Base-by-base conservation (phyloP, 1,140 invertebrate genomes). In the Tenebrio molitor region DNA sequence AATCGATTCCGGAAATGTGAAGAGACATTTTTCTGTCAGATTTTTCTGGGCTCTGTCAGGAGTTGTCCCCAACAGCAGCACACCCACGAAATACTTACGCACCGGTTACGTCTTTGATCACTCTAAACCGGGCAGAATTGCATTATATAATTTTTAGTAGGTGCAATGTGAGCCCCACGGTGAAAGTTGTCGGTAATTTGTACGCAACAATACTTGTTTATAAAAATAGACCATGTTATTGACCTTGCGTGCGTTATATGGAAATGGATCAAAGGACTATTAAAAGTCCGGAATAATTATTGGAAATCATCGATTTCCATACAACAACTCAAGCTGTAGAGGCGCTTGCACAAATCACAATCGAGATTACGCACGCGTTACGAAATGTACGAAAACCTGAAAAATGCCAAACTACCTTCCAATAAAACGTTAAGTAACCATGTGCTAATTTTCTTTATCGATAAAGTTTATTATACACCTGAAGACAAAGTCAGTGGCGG, bases 121-220 rank as follows among this genome's bases (percentile, higher is more conserved):
- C 2, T 58, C 21, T 14, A 58, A 14, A 33, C 10, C 21, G 23
- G 50, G 50, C 50, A n/a, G 25, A 58, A 33, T 58, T 58, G n/a
- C 50, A 29, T 58, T 58, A 58, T 58, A 17, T 58, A 58, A 58
- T 58, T n/a, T 50, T 58, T 23, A 58, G 50, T 25, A 58, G 50
- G 50, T 58, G 50, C 23, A 23, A 58, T 29, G 29, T 58, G 29
- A 58, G 29, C n/a, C 21, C 29, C 23, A 17, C 21, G 14, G 50
- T 58, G 50, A 58, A 58, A 58, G 50, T 58, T 58, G 50, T 58
- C 50, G 50, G 29, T 58, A 58, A 58, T 58, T 58, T 58, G 29
- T 58, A 58, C 50, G 50, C 50, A 58, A 58, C 15, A 58, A 25
- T 14, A 58, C 50, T 58, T 29, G 50, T 58, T 23, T 58, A 58